Base-by-base conservation (phyloP, 2,113 vertebrate species). In the Nicator chloris region DNA sequence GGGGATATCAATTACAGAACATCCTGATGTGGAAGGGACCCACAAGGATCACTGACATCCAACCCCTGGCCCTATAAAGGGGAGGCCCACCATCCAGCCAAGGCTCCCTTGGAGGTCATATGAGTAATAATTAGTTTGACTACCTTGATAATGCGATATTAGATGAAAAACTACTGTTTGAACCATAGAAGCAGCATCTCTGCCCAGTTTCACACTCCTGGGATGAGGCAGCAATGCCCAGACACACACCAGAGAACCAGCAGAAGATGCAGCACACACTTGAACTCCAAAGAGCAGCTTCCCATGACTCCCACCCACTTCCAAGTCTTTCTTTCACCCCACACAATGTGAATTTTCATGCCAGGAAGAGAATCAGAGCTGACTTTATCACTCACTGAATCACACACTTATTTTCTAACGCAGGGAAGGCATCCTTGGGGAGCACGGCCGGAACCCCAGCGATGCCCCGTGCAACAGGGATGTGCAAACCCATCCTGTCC, bases 81-180 rank as follows among this genome's bases (percentile, higher is more conserved):
- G 1, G 31, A 7, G 24, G 24, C 1, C 1, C 49, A 28, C 7
- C 33, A 54, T 5, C 35, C 11, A 78, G 44, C 27, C 0, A 4
- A 51, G 33, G 27, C 15, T 60, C 49, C 30, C 31, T 50, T 30
- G 9, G 59, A 69, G 21, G 37, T 20, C 5, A 4, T 8, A 17
- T 4, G 27, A 53, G 31, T 8, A 71, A 37, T 26, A 54, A 79
- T 37, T 47, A 33, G 5, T 66, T 37, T 87, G 18, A 17, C 6
- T 39, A 19, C 15, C 44, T 47, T 14, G 7, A 21, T 28, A 28
- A 78, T 3, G 8, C 6, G 65, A 2, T 39, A 31, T 16, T 40
- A 39, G 30, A 56, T 30, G 13, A 70, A 78, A 59, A 73, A 13
- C 0, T 0, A 11, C 27, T 15, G 20, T 68, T 49, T 10, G 23